A percentile compares a stretch with the other conserved stretches of the same genome.
These are phyloP conservation scores for Oryctolagus cuniculus DNA, from an alignment of 2,113 vertebrate genomes.

Conservation along the genomic window DNA sequence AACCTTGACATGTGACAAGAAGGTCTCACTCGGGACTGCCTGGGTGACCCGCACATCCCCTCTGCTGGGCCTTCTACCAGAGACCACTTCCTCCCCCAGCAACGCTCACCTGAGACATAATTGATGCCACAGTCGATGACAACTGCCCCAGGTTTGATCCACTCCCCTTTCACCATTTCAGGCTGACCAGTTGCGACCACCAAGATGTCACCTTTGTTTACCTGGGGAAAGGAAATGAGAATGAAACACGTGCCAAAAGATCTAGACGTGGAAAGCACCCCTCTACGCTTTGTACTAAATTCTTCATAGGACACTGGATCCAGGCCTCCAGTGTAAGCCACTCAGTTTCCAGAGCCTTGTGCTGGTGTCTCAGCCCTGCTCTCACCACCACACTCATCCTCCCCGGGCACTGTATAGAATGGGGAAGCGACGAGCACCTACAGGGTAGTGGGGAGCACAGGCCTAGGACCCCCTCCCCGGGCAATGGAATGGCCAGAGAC, in stretches of 20 bases:
- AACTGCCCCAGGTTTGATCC: slow-evolving; percentile 97
- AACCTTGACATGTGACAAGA: neutral
- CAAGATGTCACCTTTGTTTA: slow-evolving; percentile 96
- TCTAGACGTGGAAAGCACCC: neutral
- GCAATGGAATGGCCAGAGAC: neutral
- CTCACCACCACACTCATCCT: neutral
- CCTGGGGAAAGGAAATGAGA: slow-evolving; percentile 76
- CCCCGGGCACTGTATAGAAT: neutral
- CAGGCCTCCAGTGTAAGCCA: neutral
- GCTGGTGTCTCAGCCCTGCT: neutral
- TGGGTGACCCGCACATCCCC: neutral
- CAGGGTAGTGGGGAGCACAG: neutral
- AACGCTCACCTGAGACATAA: slow-evolving; percentile 92
- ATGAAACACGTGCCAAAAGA: neutral
- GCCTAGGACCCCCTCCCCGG: neutral
- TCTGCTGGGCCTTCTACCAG: neutral
- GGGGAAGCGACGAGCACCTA: neutral
- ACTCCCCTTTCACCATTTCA: slow-evolving; percentile 97
- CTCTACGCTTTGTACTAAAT: neutral
- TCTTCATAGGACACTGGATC: neutral
- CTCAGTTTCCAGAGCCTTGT: neutral
- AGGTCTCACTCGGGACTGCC: neutral
- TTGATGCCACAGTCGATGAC: slow-evolving; percentile 99
- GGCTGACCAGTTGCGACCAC: slow-evolving; percentile 96
- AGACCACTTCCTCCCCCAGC: neutral